Percentiles rank a stretch among this genome's conserved stretches.
These are phyloP conservation scores for Zoroaster sp. DNA, from an alignment of 53 echinoderm and acorn worm species.

Conservation along the genomic window DNA sequence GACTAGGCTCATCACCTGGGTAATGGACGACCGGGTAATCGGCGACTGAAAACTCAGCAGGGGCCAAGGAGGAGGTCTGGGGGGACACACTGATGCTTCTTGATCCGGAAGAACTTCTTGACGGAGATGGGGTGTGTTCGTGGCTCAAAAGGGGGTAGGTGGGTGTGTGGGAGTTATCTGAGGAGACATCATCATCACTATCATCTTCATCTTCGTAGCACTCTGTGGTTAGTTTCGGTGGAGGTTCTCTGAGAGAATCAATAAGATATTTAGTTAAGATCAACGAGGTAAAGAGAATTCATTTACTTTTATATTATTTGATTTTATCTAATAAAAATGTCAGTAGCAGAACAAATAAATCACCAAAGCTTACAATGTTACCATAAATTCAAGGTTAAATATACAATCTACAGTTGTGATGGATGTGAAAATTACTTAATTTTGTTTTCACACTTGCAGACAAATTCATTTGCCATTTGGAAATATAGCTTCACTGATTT, in stretches of 20 bases:
- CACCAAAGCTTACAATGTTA: no score
- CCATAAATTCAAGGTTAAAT: no score
- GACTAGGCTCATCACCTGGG: conserved; percentile 59
- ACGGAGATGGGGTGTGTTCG: conserved; percentile 81
- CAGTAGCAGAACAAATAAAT: no score
- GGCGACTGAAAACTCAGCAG: conserved; percentile 29
- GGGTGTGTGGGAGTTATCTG: conserved; percentile 81
- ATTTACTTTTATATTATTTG: no score
- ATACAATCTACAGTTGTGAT: no score
- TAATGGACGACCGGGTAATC: not conserved
- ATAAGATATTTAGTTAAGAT: no score
- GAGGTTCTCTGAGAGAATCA: conserved; percentile 72
- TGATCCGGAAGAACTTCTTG: conserved; percentile 70
- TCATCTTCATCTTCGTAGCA: conserved; percentile 82
- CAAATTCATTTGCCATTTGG: no score
- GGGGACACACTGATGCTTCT: conserved; percentile 21
- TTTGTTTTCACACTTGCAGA: no score
- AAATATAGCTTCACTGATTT: no score
- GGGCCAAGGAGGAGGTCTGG: conserved; percentile 63
- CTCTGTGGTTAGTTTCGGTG: conserved; percentile 88
- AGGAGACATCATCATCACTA: conserved; percentile 63
- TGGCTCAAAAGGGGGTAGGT: conserved; percentile 89
- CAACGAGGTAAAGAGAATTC: no score
- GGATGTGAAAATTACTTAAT: no score
- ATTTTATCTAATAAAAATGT: no score